A percentile compares a stretch with the other conserved stretches of the same genome.
Conservation (phyloP, 2,797 vertebrate genomes). For the Smutsia temminckii region DNA sequence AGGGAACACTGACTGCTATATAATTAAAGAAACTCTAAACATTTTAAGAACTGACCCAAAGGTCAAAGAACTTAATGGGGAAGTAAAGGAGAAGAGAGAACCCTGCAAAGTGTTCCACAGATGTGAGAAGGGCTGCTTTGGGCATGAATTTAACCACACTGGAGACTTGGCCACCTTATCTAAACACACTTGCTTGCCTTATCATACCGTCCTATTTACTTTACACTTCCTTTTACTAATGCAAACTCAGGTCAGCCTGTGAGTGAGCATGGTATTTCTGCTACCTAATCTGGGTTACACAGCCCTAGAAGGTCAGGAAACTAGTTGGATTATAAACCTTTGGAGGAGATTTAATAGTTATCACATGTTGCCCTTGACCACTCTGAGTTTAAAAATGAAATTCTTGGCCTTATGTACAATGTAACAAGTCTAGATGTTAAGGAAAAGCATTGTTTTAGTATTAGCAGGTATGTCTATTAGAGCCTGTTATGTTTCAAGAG, state of each 20-base stretch:
- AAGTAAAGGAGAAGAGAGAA: neutral
- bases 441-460: neutral
- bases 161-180: neutral
- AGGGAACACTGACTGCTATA: neutral
- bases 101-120: neutral
- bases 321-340: constrained; percentile 24
- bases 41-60: constrained; percentile 29
- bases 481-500: neutral
- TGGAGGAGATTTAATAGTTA: constrained; percentile 20
- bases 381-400: constrained; percentile 8
- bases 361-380: neutral
- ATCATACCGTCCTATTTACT: neutral
- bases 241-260: neutral
- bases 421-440: constrained; percentile 36
- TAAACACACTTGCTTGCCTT: neutral
- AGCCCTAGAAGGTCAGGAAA: constrained; percentile 10
- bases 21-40: neutral
- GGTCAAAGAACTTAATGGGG: neutral
- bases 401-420: constrained; percentile 47
- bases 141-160: neutral
- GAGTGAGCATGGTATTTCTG: neutral
- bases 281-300: constrained; percentile 34
- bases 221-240: constrained; percentile 15
- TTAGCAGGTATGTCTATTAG: neutral
- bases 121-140: neutral